Conservation (phyloP, 2,888 invertebrate genomes). For the Subacronicta megacephala region DNA sequence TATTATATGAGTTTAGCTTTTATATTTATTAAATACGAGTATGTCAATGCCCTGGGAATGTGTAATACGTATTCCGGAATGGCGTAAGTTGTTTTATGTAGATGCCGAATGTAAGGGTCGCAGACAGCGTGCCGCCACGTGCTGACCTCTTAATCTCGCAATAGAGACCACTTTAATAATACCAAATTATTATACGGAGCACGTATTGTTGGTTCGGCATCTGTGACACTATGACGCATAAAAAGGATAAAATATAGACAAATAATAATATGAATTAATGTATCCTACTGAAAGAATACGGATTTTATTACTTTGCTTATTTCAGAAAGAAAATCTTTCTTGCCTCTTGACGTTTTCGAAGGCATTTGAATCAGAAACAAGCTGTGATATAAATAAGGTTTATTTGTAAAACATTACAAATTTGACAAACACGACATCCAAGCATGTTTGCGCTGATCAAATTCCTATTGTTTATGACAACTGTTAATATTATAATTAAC, state of each 20-base stretch:
- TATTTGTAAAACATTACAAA: slow-evolving; percentile 49
- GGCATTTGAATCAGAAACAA: slow-evolving; percentile 20
- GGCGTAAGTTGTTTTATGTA: slow-evolving; percentile 60
- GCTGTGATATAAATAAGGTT: slow-evolving; percentile 14
- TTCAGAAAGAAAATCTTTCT: slow-evolving; percentile 31
- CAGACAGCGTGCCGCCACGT: slow-evolving; percentile 79
- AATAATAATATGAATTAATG: slow-evolving; percentile 31
- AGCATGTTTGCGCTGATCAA: slow-evolving; percentile 43
- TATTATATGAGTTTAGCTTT: slow-evolving; percentile 37
- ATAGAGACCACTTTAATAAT: slow-evolving; percentile 68
- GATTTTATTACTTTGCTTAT: slow-evolving; percentile 38
- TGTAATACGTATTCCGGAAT: slow-evolving; percentile 53
- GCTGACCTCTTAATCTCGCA: slow-evolving; percentile 62
- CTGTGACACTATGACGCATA: slow-evolving; percentile 9
- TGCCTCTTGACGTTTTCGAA: slow-evolving; percentile 33
- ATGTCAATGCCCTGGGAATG: slow-evolving; percentile 46
- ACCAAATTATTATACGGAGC: slow-evolving; percentile 36
- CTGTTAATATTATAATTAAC: no score
- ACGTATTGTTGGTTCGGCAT: slow-evolving; percentile 30
- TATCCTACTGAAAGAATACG: slow-evolving; percentile 6
- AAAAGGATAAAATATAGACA: slow-evolving; percentile 25
- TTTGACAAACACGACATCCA: slow-evolving; percentile 40
- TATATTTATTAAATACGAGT: slow-evolving; percentile 29
- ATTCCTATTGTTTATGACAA: no score
- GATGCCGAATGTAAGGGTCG: slow-evolving; percentile 61